Conservation (phyloP, 2,888 invertebrate species). For the Orchesellides sinensis region DNA sequence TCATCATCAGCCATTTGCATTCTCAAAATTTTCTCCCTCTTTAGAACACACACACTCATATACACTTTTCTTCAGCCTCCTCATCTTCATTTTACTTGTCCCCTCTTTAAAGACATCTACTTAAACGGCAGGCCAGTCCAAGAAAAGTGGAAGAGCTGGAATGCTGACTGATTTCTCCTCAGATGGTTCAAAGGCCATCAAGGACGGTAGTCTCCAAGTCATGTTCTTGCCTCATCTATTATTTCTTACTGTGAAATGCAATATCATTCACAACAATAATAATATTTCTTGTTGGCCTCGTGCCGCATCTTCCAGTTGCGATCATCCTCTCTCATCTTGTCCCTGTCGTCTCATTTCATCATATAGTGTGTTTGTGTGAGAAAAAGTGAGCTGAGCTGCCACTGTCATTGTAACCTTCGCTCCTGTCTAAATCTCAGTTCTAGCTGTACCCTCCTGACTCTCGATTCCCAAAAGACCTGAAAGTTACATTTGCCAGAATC, state of each 20-base stretch:
- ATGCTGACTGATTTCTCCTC: background rate
- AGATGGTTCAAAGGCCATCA: background rate
- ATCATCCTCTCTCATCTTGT: constrained; percentile 41
- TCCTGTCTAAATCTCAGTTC: constrained; percentile 18
- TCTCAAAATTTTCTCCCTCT: constrained; percentile 69
- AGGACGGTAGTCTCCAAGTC: background rate
- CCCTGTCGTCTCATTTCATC: constrained; percentile 37
- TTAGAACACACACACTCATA: constrained; percentile 28
- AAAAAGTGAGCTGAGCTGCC: too few relatives aligned
- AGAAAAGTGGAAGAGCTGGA: background rate
- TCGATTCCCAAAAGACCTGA: constrained; percentile 50
- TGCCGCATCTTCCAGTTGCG: constrained; percentile 73
- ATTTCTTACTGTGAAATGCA: background rate
- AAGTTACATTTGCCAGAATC: constrained; percentile 62
- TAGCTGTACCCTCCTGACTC: constrained; percentile 24
- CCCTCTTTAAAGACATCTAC: constrained; percentile 66
- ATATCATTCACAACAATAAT: constrained; percentile 36
- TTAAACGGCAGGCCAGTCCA: constrained; percentile 12
- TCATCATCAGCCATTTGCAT: constrained; percentile 73
- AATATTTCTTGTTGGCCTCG: constrained; percentile 76
- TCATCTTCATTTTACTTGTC: constrained; percentile 75
- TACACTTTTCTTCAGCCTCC: constrained; percentile 59
- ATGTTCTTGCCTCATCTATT: background rate
- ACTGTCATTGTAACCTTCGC: constrained; percentile 4
- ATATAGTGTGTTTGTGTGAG: background rate